Evolutionary conservation across 2,113 vertebrate species (phyloP).

Genomic region (Hydrolagus affinis): DNA sequence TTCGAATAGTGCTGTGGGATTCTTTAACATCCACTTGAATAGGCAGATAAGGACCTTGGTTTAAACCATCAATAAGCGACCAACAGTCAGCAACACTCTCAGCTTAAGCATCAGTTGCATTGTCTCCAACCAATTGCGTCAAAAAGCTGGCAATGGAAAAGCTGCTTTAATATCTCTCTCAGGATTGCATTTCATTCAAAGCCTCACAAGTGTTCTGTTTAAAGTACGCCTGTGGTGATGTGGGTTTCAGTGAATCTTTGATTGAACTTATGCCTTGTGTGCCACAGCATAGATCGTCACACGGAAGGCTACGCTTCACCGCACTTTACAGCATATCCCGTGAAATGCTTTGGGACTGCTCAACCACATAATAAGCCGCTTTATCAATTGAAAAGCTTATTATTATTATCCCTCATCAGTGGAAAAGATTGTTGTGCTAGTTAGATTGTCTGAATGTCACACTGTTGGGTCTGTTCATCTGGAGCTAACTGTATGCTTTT

Average conservation of each 20-base stretch:
- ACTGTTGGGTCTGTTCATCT: neutral
- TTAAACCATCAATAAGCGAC: too few relatives aligned
- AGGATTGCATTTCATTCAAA: neutral
- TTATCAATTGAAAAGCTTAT: too few relatives aligned
- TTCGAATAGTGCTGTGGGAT: too few relatives aligned
- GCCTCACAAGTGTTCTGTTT: neutral
- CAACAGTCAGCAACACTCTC: too few relatives aligned
- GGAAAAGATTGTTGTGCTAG: neutral
- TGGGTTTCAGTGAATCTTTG: neutral
- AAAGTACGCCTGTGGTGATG: neutral
- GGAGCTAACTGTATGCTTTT: constrained; percentile 8
- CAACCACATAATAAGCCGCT: too few relatives aligned
- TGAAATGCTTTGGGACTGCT: too few relatives aligned
- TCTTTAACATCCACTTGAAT: too few relatives aligned
- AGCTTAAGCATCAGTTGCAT: neutral
- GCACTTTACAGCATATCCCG: too few relatives aligned
- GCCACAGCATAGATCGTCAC: neutral
- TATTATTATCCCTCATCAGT: too few relatives aligned
- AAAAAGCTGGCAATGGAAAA: neutral
- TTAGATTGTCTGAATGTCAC: neutral
- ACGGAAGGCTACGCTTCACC: too few relatives aligned
- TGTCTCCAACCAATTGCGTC: neutral
- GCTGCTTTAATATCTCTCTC: neutral
- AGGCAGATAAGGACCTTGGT: too few relatives aligned
- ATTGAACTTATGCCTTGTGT: neutral